Evolutionary conservation across 1,140 invertebrate genomes (phyloP).

Genomic region (Drosophila pandora): DNA sequence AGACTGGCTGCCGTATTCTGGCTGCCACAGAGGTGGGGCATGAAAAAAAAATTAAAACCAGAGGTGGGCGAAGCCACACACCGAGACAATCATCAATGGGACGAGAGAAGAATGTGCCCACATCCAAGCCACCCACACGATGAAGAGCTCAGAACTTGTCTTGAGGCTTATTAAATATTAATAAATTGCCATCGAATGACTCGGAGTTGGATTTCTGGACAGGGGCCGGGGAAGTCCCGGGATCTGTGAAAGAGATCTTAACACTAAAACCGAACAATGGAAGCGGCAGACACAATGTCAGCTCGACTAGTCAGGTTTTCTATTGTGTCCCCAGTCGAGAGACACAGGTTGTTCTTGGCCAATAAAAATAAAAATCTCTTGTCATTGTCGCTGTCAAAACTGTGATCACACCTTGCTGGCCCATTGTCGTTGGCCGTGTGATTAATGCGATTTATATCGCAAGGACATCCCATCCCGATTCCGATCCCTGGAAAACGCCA

Average conservation of each 20-base stretch:
- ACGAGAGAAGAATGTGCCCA: constrained; percentile 49
- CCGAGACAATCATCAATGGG: constrained; percentile 42
- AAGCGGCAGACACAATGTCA: constrained; percentile 60
- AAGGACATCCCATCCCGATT: constrained; percentile 32
- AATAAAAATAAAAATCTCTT: constrained; percentile 52
- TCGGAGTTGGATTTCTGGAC: constrained; percentile 28
- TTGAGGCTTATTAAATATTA: constrained; percentile 62
- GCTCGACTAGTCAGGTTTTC: constrained; percentile 38
- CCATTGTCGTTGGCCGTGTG: constrained; percentile 42
- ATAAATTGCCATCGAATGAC: constrained; percentile 54
- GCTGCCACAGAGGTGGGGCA: not conserved
- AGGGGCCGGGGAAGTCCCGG: constrained; percentile 7
- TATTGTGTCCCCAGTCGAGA: constrained; percentile 27
- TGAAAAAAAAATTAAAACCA: not conserved
- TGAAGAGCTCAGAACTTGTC: constrained; percentile 47
- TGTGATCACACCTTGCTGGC: constrained; percentile 63
- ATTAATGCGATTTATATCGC: constrained; percentile 79
- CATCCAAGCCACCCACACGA: constrained; percentile 60
- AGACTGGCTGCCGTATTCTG: constrained; percentile 27
- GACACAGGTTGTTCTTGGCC: constrained; percentile 47
- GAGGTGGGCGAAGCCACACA: constrained; percentile 39
- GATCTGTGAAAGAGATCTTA: constrained; percentile 32
- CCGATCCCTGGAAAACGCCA: constrained; percentile 51
- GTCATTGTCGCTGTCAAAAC: constrained; percentile 73
- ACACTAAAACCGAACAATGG: constrained; percentile 28